phyloP scores from a whole-genome alignment of 2,113 vertebrate species.

The Protobothrops flavoviridis region DNA sequence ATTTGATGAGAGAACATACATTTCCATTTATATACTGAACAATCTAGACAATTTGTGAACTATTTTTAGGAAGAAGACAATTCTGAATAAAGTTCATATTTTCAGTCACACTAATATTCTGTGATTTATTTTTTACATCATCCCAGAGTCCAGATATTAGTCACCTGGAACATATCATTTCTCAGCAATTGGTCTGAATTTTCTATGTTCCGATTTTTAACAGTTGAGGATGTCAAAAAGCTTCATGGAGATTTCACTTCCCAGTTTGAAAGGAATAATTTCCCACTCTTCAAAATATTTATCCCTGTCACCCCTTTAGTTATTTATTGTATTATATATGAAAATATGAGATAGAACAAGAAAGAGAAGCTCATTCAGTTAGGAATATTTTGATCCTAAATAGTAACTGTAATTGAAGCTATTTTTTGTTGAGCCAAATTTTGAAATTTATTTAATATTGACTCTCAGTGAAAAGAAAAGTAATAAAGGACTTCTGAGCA shows the following conservation, averaged over 20 bases:
- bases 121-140: background rate
- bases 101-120: background rate
- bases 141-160: background rate
- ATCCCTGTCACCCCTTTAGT: background rate
- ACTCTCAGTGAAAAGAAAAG: background rate
- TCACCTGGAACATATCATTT: background rate
- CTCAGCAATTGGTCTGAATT: background rate
- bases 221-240: background rate
- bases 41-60: background rate
- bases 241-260: background rate
- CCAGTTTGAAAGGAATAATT: background rate
- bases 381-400: background rate
- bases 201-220: background rate
- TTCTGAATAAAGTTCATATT: background rate
- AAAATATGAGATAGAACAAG: background rate
- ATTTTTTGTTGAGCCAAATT: background rate
- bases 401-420: background rate
- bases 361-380: background rate
- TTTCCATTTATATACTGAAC: conserved; percentile 1
- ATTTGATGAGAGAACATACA: background rate
- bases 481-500: background rate
- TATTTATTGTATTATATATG: background rate
- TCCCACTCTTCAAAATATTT: background rate
- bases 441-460: background rate
- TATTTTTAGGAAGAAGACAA: background rate